Evolutionary conservation across 2,888 invertebrate genomes (phyloP).

Genomic region (Lithosia quadra): DNA sequence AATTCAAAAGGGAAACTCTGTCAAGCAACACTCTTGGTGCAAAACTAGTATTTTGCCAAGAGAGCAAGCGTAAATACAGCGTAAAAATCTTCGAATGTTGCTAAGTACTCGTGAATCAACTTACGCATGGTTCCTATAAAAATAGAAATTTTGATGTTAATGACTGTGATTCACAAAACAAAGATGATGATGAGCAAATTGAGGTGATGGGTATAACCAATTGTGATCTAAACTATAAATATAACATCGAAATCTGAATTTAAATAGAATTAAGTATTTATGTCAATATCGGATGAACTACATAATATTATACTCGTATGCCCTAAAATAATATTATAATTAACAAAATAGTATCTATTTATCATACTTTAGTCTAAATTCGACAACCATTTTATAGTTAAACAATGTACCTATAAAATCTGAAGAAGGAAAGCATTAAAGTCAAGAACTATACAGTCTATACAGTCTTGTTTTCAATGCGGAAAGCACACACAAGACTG

Average conservation of each 20-base stretch:
- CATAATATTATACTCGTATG: too few relatives aligned
- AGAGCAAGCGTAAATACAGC: slow-evolving; percentile 80
- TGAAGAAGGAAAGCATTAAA: too few relatives aligned
- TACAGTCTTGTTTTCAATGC: too few relatives aligned
- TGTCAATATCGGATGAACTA: too few relatives aligned
- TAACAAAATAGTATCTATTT: too few relatives aligned
- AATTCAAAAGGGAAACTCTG: slow-evolving; percentile 55
- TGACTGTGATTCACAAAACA: slow-evolving; percentile 40
- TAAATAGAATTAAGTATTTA: too few relatives aligned
- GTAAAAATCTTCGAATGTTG: slow-evolving; percentile 66
- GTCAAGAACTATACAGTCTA: too few relatives aligned
- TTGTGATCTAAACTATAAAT: neutral
- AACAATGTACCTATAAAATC: too few relatives aligned
- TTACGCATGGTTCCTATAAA: slow-evolving; percentile 88
- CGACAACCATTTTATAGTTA: neutral
- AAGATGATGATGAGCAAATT: slow-evolving; percentile 22
- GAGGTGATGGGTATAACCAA: slow-evolving; percentile 14
- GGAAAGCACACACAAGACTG: too few relatives aligned
- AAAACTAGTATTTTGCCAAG: slow-evolving; percentile 65
- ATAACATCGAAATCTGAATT: neutral
- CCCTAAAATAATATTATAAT: too few relatives aligned
- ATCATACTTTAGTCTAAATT: too few relatives aligned
- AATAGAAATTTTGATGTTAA: slow-evolving; percentile 76
- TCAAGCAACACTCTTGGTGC: slow-evolving; percentile 69
- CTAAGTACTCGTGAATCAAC: slow-evolving; percentile 76